Evolutionary conservation across 2,797 vertebrate species (phyloP).

Genomic region (Microchirus variegatus): DNA sequence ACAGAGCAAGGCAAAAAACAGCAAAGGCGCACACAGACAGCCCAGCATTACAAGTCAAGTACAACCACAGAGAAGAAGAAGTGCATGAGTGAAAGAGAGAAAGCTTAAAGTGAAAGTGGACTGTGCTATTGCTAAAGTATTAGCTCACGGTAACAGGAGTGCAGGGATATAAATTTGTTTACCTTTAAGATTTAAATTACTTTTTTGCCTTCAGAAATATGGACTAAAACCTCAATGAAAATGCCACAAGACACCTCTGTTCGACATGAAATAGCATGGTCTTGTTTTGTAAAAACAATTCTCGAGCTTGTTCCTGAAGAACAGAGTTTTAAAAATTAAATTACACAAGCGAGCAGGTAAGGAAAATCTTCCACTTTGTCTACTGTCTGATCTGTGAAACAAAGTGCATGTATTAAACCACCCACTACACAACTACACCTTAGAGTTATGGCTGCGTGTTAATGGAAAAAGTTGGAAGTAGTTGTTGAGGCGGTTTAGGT

Average conservation of each 20-base stretch:
- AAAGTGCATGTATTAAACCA: background rate
- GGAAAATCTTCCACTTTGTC: conserved; percentile 2
- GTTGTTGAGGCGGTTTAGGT: conserved; percentile 51
- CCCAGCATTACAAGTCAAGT: conserved; percentile 44
- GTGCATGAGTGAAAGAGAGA: conserved; percentile 25
- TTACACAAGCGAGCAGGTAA: background rate
- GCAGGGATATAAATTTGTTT: background rate
- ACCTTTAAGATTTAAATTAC: background rate
- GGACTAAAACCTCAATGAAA: background rate
- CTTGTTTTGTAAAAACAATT: background rate
- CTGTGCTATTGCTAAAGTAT: background rate
- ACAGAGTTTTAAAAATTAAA: conserved; percentile 2
- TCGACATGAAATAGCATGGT: background rate
- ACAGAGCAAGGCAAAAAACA: conserved; percentile 36
- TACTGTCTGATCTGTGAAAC: background rate
- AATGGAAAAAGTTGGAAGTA: conserved; percentile 48
- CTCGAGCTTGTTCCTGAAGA: background rate
- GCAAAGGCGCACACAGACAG: conserved; percentile 45
- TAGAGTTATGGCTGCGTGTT: conserved; percentile 30
- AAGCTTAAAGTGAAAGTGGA: background rate
- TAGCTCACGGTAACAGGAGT: background rate
- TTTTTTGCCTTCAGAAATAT: background rate
- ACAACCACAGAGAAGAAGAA: conserved; percentile 39
- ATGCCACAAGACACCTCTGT: background rate
- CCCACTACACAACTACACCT: background rate